Conservation (phyloP, 1,140 invertebrate genomes). For the Maconellicoccus hirsutus region DNA sequence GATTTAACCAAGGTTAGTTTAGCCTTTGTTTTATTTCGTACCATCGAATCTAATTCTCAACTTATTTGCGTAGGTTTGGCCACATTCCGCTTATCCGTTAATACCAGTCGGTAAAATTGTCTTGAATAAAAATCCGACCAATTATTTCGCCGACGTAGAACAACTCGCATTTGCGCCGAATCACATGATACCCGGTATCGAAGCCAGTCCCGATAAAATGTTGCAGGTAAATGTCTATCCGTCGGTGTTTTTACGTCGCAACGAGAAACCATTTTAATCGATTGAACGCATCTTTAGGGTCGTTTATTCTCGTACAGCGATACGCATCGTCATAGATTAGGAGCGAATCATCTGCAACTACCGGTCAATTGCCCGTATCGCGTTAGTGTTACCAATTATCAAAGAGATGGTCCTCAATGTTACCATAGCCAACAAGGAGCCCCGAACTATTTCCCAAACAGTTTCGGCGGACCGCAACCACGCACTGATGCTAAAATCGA, state of each 20-base stretch:
- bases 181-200: constrained; percentile 83
- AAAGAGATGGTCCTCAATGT: constrained; percentile 71
- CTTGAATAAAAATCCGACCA: constrained; percentile 77
- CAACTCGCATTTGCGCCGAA: constrained; percentile 88
- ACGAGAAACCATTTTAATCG: background rate
- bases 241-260: background rate
- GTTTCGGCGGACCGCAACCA: constrained; percentile 69
- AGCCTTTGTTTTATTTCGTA: background rate
- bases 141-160: constrained; percentile 91
- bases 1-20: constrained; percentile 69
- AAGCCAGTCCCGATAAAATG: constrained; percentile 89
- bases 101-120: constrained; percentile 85
- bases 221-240: constrained; percentile 54
- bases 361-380: constrained; percentile 88
- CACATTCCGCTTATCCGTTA: constrained; percentile 78
- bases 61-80: constrained; percentile 54
- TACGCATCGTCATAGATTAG: constrained; percentile 86
- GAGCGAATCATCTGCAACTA: constrained; percentile 83
- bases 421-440: constrained; percentile 57
- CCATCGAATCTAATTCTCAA: background rate
- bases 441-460: constrained; percentile 94
- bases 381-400: constrained; percentile 54
- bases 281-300: constrained; percentile 47
- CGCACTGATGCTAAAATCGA: constrained; percentile 37
- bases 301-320: constrained; percentile 90